These are phyloP conservation scores for Ormyrus nitidulus DNA, from an alignment of 2,888 invertebrate genomes.

Conservation along the genomic window DNA sequence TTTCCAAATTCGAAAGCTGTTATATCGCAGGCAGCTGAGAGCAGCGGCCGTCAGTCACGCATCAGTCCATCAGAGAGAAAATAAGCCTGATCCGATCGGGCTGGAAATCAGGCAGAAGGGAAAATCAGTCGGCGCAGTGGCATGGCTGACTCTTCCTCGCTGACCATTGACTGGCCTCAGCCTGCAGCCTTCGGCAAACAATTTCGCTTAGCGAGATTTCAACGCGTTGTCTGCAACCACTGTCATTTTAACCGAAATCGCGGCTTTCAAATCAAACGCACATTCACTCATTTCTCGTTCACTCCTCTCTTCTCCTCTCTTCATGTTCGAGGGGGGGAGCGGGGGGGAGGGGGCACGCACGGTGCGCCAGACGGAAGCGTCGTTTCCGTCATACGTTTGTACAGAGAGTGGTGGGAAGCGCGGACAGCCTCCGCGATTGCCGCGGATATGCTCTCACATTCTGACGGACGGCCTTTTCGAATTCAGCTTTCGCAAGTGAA, in stretches of 20 bases:
- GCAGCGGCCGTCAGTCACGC: background rate
- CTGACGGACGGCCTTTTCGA: constrained; percentile 37
- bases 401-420: background rate
- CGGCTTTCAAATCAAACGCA: constrained; percentile 43
- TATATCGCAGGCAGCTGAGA: background rate
- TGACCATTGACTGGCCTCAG: background rate
- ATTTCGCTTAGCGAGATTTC: constrained; percentile 39
- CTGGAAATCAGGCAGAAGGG: background rate
- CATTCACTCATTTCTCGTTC: constrained; percentile 35
- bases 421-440: constrained; percentile 30
- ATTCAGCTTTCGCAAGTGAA: constrained; percentile 34
- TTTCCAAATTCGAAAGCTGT: background rate
- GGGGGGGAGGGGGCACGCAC: too few relatives aligned
- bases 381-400: constrained; percentile 24
- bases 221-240: constrained; percentile 21
- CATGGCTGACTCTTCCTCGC: background rate
- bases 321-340: too few relatives aligned
- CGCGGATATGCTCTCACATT: constrained; percentile 14
- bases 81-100: background rate
- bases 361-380: constrained; percentile 9
- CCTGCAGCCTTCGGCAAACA: constrained; percentile 29
- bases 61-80: background rate
- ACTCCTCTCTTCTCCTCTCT: too few relatives aligned
- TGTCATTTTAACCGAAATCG: constrained; percentile 45
- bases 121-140: background rate